These are phyloP conservation scores for Neomorphus geoffroyi DNA, from an alignment of 2,797 vertebrate species.

Conservation along the genomic window DNA sequence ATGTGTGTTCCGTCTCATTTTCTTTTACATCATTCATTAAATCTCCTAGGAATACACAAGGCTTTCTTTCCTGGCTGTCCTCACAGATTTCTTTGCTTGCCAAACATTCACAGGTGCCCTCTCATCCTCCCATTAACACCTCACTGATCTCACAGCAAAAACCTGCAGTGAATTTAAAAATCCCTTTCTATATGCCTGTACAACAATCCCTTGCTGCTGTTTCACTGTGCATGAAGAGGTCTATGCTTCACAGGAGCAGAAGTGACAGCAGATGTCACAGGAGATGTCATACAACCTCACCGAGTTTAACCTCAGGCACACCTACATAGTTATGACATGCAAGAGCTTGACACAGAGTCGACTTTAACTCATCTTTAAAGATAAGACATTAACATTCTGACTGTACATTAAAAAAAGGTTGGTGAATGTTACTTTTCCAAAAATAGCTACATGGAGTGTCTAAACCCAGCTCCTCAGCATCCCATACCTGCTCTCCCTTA, in stretches of 20 bases:
- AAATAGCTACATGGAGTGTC: background rate
- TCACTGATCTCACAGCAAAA: background rate
- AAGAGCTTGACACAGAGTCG: background rate
- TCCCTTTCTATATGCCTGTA: background rate
- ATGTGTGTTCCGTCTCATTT: background rate
- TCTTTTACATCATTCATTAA: conserved; percentile 24
- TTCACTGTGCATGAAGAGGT: background rate
- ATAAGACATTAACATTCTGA: background rate
- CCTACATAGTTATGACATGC: background rate
- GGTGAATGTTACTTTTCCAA: background rate
- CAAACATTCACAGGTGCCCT: background rate
- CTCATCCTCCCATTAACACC: background rate
- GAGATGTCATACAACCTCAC: background rate
- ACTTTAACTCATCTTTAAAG: background rate
- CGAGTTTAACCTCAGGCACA: background rate
- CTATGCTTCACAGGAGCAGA: background rate
- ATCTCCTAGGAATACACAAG: background rate
- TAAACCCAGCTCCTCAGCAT: background rate
- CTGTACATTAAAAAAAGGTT: background rate
- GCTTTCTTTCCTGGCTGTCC: background rate
- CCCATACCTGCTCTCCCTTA: background rate
- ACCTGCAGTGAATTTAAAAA: background rate
- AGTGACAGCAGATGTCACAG: background rate
- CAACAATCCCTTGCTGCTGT: background rate
- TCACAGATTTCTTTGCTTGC: background rate